These are phyloP conservation scores for Dendrocincla tyrannina DNA, from an alignment of 2,797 vertebrate genomes.

Conservation along the genomic window DNA sequence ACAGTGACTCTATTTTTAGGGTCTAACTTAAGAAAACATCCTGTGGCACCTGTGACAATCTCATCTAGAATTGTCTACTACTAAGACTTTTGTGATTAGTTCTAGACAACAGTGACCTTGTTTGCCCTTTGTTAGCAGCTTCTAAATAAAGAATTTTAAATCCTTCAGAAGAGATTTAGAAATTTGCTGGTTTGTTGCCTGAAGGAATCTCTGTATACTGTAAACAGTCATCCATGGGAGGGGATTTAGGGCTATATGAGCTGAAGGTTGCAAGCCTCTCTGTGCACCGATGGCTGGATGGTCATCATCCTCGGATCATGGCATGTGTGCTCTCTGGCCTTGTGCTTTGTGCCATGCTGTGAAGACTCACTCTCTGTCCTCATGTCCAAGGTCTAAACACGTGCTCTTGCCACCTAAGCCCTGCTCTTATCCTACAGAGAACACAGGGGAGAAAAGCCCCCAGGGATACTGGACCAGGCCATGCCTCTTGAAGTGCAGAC, in stretches of 20 bases:
- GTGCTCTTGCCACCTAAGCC: neutral
- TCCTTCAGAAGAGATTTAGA: neutral
- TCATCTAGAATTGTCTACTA: neutral
- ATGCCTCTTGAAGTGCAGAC: neutral
- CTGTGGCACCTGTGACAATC: neutral
- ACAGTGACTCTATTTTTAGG: neutral
- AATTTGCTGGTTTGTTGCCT: neutral
- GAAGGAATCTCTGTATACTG: neutral
- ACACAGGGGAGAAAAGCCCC: neutral
- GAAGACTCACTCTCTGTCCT: neutral
- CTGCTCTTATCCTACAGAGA: neutral
- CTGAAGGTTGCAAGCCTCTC: neutral
- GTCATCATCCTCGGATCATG: neutral
- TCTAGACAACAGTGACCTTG: neutral
- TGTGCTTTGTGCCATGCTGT: neutral
- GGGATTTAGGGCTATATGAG: neutral
- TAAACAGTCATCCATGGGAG: neutral
- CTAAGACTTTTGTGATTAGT: neutral
- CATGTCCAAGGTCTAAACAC: neutral
- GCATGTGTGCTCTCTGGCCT: neutral
- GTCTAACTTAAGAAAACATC: neutral
- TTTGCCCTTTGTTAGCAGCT: neutral
- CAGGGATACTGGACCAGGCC: neutral
- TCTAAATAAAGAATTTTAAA: neutral
- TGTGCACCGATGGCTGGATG: neutral